Evolutionary conservation across 2,113 vertebrate genomes (phyloP).

Genomic region (Prietella phreatophila): DNA sequence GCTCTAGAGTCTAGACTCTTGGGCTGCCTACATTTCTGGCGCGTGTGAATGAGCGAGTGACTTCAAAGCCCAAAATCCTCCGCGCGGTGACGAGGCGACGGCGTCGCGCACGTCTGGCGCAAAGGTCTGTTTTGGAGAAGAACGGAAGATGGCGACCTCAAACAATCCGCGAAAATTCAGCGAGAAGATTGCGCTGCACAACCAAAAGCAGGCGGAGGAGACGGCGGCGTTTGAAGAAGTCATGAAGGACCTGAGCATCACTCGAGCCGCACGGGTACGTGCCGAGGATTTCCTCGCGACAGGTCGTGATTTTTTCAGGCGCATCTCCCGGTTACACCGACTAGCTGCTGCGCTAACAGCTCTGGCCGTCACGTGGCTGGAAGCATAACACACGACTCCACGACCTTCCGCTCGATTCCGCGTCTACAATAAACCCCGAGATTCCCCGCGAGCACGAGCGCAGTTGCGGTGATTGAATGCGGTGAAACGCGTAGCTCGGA

Average conservation of each 20-base stretch:
- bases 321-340: not conserved
- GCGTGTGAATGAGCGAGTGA: slow-evolving; percentile 17
- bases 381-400: not conserved
- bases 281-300: not conserved
- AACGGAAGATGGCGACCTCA: slow-evolving; percentile 94
- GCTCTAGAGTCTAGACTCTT: too few relatives aligned
- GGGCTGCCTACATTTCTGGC: not conserved
- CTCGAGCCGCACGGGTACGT: slow-evolving; percentile 90
- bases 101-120: slow-evolving; percentile 63
- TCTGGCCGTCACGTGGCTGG: not conserved
- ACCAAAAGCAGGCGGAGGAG: slow-evolving; percentile 94
- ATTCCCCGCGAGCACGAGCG: not conserved
- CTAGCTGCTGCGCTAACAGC: slow-evolving; percentile 1
- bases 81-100: slow-evolving; percentile 68
- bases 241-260: slow-evolving; percentile 94
- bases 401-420: not conserved
- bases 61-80: slow-evolving; percentile 53
- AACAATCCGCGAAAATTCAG: slow-evolving; percentile 99
- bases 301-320: slow-evolving; percentile 18
- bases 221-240: slow-evolving; percentile 94
- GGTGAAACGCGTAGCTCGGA: not conserved
- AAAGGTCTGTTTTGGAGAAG: slow-evolving; percentile 80
- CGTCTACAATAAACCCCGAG: not conserved
- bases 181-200: slow-evolving; percentile 96
- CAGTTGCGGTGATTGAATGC: not conserved